Evolutionary conservation across 2,113 vertebrate species (phyloP), one percentile per base, ranked within the genome.

Genomic region (Callaeas wilsoni): DNA sequence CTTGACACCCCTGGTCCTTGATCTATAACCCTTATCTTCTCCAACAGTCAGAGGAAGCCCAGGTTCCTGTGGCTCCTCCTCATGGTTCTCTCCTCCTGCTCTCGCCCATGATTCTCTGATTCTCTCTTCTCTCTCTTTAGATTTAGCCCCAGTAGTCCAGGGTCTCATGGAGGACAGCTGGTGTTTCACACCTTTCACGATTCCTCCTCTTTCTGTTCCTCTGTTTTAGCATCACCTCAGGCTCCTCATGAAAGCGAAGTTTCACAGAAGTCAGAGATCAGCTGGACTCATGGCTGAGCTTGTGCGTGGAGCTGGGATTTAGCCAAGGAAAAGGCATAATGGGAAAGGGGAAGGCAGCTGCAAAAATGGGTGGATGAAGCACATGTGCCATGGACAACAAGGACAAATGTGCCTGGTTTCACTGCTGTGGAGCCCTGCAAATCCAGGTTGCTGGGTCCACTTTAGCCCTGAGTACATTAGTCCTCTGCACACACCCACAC

Each of bases 281-380:
- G 25, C 57, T 30, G 49, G 57, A 20, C 37, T 53, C 32, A 22
- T 13, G 25, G 73, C 37, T 87, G 25, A 65, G 27, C 44, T 60
- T 42, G 30, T 39, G 35, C 23, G 1, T 16, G 37, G 52, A 69
- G 39, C 69, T 18, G 21, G 23, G 26, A 19, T 75, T 53, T 55
- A 50, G 32, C n/a, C 0, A 0, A 69, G 49, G 57, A 69, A 29
- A 13, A 49, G 59, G 17, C 77, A 23, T 8, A 41, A 33, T 3
- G 4, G 23, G 35, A 82, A 63, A 9, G 21, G 47, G 27, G 29
- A 63, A 63, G 15, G 13, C 25, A 65, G 59, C 29, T 69, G 32
- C 22, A 56, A 26, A 83, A 68, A 14, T 5, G 27, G 23, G 6
- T 30, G 52, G 32, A 32, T n/a, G 42, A 25, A 76, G 27, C 23